Base-by-base conservation (phyloP, 2,888 invertebrate species). In the Melanargia galathea region DNA sequence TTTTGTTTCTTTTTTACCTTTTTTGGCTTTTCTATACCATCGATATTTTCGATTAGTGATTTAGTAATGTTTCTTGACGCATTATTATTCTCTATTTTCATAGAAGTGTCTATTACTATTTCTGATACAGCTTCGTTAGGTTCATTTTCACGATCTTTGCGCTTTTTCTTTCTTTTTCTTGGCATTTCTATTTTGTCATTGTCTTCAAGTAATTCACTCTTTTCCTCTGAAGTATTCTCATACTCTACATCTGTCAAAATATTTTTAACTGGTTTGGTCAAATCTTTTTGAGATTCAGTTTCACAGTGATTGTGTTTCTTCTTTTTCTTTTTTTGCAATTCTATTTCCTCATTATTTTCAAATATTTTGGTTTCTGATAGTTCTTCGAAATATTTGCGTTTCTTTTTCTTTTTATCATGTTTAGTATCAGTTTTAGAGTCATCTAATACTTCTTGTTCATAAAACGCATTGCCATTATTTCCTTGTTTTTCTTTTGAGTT, bases 121-220 rank as follows among this genome's bases (percentile, higher is more conserved):
- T 46, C 46, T 46, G 22, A 20, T 22, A 11, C 16, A 43, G 16
- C 22, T 46, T 46, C 46, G 4, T 16, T 16, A 46, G 22, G 8
- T 26, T 49, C 16, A 26, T 13, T 48, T 6, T 18, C 18, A 18
- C 43, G 43, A 18, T 49, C 16, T 30, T 10, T 51, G 30, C 16
- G 51, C 18, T 51, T 51, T 8, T 49, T 49, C 8, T 49, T 49
- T 49, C 7, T 30, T 26, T 49, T 49, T n/a, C 26, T 26, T 49
- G 48, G 8, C 7, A n/a, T 49, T 49, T 49, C 38, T 38, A 4
- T 35, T 35, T 35, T 4, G 13, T 2, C 13, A 3, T 11, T n/a
- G 35, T n/a, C 13, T 35, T 35, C 35, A 35, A 35, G 10, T 26
- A 26, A 5, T 26, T 26, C 24, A 26, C 2, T 26, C 3, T 26